A percentile compares a stretch with the other conserved stretches of the same genome.
phyloP scores from a whole-genome alignment of 2,888 invertebrate genomes.

The Pardosa pseudoannulata region DNA sequence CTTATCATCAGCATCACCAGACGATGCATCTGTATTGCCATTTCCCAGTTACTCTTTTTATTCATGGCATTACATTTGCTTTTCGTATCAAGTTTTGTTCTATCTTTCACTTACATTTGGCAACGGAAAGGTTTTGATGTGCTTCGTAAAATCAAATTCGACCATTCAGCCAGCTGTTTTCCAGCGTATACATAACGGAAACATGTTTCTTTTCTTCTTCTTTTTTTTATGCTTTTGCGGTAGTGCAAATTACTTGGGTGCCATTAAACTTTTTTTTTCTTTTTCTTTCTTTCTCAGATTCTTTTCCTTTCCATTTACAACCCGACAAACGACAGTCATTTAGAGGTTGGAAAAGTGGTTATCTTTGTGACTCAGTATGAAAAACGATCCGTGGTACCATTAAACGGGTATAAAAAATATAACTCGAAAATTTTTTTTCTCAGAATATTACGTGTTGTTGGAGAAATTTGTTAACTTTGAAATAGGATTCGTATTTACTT shows the following conservation, averaged over 20 bases:
- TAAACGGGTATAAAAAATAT: not conserved
- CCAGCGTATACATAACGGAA: not conserved
- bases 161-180: slow-evolving; percentile 5
- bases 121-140: not conserved
- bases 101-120: not conserved
- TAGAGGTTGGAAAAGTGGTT: not conserved
- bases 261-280: not conserved
- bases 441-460: not conserved
- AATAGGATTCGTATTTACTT: no score
- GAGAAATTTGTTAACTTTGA: no score
- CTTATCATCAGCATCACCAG: not conserved
- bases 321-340: slow-evolving; percentile 8
- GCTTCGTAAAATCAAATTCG: not conserved
- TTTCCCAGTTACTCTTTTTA: not conserved
- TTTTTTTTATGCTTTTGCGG: not conserved
- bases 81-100: not conserved
- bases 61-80: not conserved
- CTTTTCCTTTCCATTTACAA: not conserved
- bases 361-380: not conserved
- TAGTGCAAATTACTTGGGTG: not conserved
- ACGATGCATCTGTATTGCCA: not conserved
- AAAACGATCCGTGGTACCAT: not conserved
- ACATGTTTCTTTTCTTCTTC: not conserved
- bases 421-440: not conserved
- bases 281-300: not conserved